These are phyloP conservation scores for Oryzias melastigma DNA, from an alignment of 2,113 vertebrate genomes.

Conservation along the genomic window DNA sequence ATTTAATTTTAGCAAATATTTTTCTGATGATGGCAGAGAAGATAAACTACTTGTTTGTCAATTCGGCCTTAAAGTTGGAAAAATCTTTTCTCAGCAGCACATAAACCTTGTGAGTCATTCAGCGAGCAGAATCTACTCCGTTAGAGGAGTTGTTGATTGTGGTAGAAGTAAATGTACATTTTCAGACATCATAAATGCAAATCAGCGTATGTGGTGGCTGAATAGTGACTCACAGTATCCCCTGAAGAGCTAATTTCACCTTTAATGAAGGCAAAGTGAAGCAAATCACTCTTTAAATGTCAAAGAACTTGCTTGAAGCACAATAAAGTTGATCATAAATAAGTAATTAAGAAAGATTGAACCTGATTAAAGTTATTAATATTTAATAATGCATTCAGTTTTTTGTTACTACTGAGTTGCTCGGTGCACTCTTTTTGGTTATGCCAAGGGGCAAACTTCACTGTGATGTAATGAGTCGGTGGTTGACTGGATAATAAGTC, in stretches of 20 bases:
- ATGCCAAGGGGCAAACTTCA: no score
- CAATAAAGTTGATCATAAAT: slow-evolving; percentile 1
- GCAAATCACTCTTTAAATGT: slow-evolving; percentile 3
- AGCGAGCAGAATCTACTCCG: no score
- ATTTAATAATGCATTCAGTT: slow-evolving; percentile 4
- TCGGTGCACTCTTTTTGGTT: not conserved
- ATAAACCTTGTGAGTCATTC: no score
- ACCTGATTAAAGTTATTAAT: slow-evolving; percentile 7
- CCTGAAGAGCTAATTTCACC: not conserved
- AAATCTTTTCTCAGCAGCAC: no score
- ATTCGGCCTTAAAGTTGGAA: no score
- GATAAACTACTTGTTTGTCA: no score
- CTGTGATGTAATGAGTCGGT: no score
- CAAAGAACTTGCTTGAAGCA: not conserved
- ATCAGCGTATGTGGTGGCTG: not conserved
- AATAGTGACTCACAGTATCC: not conserved
- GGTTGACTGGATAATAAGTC: no score
- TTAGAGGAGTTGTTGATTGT: no score
- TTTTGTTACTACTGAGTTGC: not conserved
- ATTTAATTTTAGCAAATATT: no score
- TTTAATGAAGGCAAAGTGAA: not conserved
- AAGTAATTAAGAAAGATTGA: slow-evolving; percentile 9
- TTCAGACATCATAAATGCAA: not conserved
- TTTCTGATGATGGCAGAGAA: no score
- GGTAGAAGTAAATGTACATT: not conserved